Base-by-base conservation (phyloP, 2,797 vertebrate genomes). In the Sebastes elongatus region DNA sequence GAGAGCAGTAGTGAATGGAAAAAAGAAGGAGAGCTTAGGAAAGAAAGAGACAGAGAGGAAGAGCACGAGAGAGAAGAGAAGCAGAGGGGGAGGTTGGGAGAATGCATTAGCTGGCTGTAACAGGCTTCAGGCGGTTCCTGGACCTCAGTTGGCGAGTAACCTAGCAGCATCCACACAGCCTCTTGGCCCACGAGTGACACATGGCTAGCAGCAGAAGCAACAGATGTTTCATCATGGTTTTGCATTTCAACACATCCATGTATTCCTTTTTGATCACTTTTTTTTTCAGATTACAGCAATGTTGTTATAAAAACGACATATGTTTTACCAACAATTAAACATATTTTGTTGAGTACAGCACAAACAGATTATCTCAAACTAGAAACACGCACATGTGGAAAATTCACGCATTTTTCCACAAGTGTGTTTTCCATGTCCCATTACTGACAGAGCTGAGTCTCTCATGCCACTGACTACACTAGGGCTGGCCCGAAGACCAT, bases 61-160 rank as follows among this genome's bases (percentile, higher is more conserved):
- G 88, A 92, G 92, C 86, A 84, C 22, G 78, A 83, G 86, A 90
- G 88, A 92, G 86, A 83, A 72, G 82, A 83, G 72, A 78, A 76
- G 81, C 57, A 61, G 81, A 86, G 93, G 88, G 90, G 89, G 92
- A 89, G 89, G 91, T 71, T 86, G 86, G 74, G 92, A 86, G 90
- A 92, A 89, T 90, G 91, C 92, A 93, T 94, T 94, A 92, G 91
- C 93, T 84, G 90, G 89, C 91, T 94, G 85, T 92, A 91, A 94
- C 93, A 94, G 92, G 91, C 92, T 93, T 82, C 89, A 91, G 93
- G 93, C 92, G 65, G 93, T 93, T 95, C 89, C 88, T 91, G 89
- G 91, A 90, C 89, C 90, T 89, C 82, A 86, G 87, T 90, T 90
- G 87, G 85, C 86, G 76, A 74, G 89, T 90, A 90, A 92, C 88